A percentile compares a stretch with the other conserved stretches of the same genome.
Conservation (phyloP, 1,140 invertebrate species). For the Drosophila parvula region DNA sequence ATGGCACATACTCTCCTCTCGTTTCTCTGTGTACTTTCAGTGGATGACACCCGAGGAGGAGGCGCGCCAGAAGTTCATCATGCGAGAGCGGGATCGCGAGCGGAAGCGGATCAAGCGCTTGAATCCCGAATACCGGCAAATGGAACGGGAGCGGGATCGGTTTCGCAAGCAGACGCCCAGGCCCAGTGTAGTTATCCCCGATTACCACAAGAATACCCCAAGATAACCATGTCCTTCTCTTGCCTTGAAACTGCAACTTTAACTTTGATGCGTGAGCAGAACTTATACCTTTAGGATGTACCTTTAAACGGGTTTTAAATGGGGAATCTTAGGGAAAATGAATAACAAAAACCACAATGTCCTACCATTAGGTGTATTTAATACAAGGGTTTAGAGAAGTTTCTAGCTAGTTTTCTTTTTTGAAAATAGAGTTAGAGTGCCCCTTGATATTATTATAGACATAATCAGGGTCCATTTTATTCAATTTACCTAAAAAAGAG, state of each 20-base stretch:
- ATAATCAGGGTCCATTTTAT: background rate
- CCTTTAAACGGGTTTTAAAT: background rate
- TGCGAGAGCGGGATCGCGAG: constrained; percentile 76
- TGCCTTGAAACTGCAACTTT: constrained; percentile 39
- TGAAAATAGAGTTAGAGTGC: background rate
- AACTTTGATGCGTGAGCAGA: constrained; percentile 16
- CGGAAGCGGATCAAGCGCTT: constrained; percentile 75
- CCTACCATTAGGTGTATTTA: background rate
- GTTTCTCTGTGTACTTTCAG: constrained; percentile 72
- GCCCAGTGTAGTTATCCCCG: constrained; percentile 77
- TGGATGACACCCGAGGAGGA: constrained; percentile 81
- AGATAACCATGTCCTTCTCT: constrained; percentile 11
- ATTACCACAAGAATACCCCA: constrained; percentile 27
- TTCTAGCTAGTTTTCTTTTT: background rate
- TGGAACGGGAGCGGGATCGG: constrained; percentile 74
- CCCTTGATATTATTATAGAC: background rate
- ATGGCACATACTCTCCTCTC: constrained; percentile 21
- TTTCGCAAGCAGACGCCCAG: constrained; percentile 77
- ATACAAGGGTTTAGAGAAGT: too few relatives aligned
- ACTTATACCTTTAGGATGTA: background rate
- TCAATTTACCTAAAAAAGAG: background rate
- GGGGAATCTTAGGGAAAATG: too few relatives aligned
- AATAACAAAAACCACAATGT: too few relatives aligned
- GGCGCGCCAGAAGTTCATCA: constrained; percentile 78
- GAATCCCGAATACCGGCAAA: constrained; percentile 78